Conservation (phyloP, 2,888 invertebrate genomes). For the Phengaris arion region DNA sequence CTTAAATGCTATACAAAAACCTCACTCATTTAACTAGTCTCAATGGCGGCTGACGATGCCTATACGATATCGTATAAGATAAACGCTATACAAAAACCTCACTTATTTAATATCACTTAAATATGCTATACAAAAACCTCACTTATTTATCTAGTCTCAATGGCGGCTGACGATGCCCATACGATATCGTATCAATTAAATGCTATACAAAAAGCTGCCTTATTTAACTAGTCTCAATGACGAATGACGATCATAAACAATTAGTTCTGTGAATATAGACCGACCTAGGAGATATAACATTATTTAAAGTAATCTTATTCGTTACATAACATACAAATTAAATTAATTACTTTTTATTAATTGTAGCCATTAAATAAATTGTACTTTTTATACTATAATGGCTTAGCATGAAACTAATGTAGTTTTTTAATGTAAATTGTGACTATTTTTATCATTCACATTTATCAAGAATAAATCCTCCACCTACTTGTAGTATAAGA, state of each 20-base stretch:
- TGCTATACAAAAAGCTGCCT: not conserved
- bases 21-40: not conserved
- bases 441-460: slow-evolving; percentile 2
- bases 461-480: not conserved
- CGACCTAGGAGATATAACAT: slow-evolving; percentile 17
- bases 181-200: too few species aligned
- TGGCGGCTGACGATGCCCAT: too few species aligned
- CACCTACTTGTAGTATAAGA: not conserved
- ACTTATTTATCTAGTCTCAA: not conserved
- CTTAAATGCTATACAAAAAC: not conserved
- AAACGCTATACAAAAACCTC: too few species aligned
- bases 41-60: too few species aligned
- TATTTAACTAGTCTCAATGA: not conserved
- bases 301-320: not conserved
- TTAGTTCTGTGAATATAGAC: not conserved
- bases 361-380: slow-evolving; percentile 6
- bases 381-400: not conserved
- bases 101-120: too few species aligned
- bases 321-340: slow-evolving; percentile 20
- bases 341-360: slow-evolving; percentile 20
- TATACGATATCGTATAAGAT: too few species aligned
- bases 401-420: not conserved
- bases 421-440: not conserved
- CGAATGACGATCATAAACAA: slow-evolving; percentile 2
- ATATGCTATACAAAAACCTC: not conserved